Conservation (phyloP, 1,140 invertebrate species). For the Drosophila equinoxialis region DNA sequence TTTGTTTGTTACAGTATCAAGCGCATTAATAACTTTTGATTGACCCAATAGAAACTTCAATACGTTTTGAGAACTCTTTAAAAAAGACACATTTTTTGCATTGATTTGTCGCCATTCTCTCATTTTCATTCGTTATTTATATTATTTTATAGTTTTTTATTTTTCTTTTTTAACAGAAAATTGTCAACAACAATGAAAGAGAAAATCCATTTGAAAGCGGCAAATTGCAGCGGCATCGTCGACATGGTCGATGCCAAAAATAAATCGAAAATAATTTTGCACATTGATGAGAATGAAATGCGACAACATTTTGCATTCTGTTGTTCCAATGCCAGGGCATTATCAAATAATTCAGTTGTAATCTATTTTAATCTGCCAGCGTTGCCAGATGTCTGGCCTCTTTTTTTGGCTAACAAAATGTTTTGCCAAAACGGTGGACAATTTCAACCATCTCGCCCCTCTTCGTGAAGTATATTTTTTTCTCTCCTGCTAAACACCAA, state of each 20-base stretch:
- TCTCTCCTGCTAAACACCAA: slow-evolving; percentile 37
- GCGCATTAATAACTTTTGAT: slow-evolving; percentile 6
- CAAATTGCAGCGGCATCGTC: slow-evolving; percentile 1
- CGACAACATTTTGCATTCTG: neutral
- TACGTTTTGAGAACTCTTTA: slow-evolving; percentile 2
- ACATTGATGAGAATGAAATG: slow-evolving; percentile 28
- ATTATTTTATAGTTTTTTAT: neutral
- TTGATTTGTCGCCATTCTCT: neutral
- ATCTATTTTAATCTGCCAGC: slow-evolving; percentile 50
- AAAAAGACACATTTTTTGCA: neutral
- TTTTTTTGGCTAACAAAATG: slow-evolving; percentile 30
- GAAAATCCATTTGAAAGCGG: slow-evolving; percentile 10
- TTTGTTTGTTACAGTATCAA: neutral
- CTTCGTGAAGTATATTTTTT: too few species aligned
- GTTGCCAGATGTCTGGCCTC: slow-evolving; percentile 7
- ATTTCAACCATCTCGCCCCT: too few species aligned
- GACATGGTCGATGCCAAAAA: slow-evolving; percentile 1
- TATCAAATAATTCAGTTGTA: slow-evolving; percentile 59
- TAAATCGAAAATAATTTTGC: slow-evolving; percentile 38
- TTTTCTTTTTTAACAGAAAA: neutral
- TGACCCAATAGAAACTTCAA: neutral
- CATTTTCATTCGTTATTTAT: neutral
- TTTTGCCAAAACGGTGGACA: slow-evolving; percentile 7
- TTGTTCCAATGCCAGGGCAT: slow-evolving; percentile 23
- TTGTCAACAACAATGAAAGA: slow-evolving; percentile 9